Conservation (phyloP, 2,113 vertebrate genomes). For the Oncorhynchus keta region DNA sequence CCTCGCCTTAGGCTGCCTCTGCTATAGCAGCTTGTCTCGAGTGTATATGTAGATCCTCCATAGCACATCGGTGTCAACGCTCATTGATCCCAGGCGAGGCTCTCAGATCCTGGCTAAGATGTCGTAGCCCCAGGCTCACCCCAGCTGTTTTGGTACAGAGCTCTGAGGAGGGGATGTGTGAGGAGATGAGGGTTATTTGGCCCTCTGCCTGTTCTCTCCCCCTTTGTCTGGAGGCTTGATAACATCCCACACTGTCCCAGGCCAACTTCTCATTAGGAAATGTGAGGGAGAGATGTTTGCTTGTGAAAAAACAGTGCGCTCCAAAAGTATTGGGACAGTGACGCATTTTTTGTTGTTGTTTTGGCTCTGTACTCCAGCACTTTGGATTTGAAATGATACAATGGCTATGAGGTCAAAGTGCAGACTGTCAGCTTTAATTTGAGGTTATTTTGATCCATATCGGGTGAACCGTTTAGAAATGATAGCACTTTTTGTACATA, state of each 20-base stretch:
- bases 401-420: too few species aligned
- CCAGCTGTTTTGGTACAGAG: constrained; percentile 47
- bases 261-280: background rate
- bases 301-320: background rate
- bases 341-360: too few species aligned
- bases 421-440: too few species aligned
- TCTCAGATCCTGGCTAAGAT: constrained; percentile 56
- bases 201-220: constrained; percentile 31
- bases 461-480: too few species aligned
- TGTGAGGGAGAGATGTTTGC: background rate
- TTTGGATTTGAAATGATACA: background rate
- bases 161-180: constrained; percentile 16
- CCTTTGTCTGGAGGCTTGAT: constrained; percentile 56
- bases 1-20: constrained; percentile 49
- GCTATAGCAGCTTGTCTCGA: constrained; percentile 54
- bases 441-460: too few species aligned
- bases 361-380: background rate
- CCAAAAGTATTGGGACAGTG: too few species aligned
- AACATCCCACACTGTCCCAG: constrained; percentile 47
- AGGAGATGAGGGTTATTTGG: constrained; percentile 28
- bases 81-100: constrained; percentile 49
- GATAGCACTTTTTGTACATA: too few species aligned
- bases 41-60: constrained; percentile 9
- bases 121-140: constrained; percentile 59
- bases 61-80: background rate